Percentiles rank a stretch among this genome's conserved stretches.
Evolutionary conservation across 2,888 invertebrate genomes (phyloP).

Genomic region (Rhabditophanes sp.): DNA sequence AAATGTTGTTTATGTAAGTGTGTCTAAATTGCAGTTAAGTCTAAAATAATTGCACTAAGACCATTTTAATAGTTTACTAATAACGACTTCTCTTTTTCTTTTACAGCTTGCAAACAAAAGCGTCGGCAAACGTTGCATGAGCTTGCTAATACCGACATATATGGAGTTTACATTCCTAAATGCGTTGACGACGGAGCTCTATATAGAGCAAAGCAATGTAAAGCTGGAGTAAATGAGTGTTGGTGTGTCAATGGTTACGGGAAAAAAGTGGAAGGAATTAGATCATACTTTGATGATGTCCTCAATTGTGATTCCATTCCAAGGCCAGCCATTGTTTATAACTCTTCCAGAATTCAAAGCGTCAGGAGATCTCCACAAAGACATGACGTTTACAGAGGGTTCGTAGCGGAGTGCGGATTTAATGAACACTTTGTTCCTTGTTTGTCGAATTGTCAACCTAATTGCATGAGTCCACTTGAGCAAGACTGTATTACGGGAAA

Average conservation of each 20-base stretch:
- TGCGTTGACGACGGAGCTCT: conserved; percentile 10
- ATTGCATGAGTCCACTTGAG: too few species aligned
- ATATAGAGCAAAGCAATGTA: conserved; percentile 8
- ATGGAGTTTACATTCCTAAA: conserved; percentile 9
- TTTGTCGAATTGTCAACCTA: too few species aligned
- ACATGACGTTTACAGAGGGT: conserved; percentile 7
- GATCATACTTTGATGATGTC: too few species aligned
- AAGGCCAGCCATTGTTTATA: too few species aligned
- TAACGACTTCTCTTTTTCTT: neutral
- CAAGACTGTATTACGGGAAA: too few species aligned
- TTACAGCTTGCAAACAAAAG: conserved; percentile 9
- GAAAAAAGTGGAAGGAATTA: too few species aligned
- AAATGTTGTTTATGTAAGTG: conserved; percentile 13
- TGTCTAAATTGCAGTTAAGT: neutral
- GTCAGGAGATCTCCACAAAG: too few species aligned
- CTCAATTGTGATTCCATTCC: too few species aligned
- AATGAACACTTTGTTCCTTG: too few species aligned
- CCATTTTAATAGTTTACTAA: too few species aligned
- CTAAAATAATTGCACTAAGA: neutral
- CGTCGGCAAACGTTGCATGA: conserved; percentile 11
- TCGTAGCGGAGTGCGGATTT: neutral
- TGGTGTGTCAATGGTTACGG: conserved; percentile 12
- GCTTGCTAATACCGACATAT: conserved; percentile 5
- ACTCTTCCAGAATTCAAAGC: too few species aligned
- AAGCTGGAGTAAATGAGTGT: conserved; percentile 9